Evolutionary conservation across 1,140 invertebrate species (phyloP).

Genomic region (Nebria ingens): DNA sequence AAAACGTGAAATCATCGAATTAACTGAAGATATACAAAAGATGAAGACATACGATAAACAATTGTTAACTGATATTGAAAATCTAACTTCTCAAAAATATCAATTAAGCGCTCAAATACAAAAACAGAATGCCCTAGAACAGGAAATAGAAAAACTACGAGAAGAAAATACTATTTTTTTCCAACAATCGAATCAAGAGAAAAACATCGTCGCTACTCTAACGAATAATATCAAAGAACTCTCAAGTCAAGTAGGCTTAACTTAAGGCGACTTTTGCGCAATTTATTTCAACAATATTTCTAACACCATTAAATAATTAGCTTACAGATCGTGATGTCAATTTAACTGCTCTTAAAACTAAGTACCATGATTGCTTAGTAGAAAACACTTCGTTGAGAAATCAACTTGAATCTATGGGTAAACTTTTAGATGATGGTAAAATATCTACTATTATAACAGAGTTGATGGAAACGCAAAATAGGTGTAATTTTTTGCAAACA

Average conservation of each 20-base stretch:
- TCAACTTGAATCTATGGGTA: not conserved
- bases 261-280: too few species aligned
- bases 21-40: not conserved
- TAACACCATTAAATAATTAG: too few species aligned
- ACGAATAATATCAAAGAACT: too few species aligned
- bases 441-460: not conserved
- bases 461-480: not conserved
- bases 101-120: not conserved
- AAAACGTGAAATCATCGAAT: not conserved
- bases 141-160: not conserved
- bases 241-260: too few species aligned
- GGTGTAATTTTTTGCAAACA: not conserved
- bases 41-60: not conserved
- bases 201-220: too few species aligned
- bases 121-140: not conserved
- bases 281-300: too few species aligned
- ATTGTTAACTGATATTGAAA: not conserved
- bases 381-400: too few species aligned
- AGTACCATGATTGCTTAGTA: too few species aligned
- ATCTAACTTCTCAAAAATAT: not conserved
- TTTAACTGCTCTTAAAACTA: too few species aligned
- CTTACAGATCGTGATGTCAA: too few species aligned
- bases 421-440: not conserved
- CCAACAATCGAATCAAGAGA: too few species aligned
- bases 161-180: not conserved